Base-by-base conservation (phyloP, 2,113 vertebrate genomes). In the Mungos mungo region DNA sequence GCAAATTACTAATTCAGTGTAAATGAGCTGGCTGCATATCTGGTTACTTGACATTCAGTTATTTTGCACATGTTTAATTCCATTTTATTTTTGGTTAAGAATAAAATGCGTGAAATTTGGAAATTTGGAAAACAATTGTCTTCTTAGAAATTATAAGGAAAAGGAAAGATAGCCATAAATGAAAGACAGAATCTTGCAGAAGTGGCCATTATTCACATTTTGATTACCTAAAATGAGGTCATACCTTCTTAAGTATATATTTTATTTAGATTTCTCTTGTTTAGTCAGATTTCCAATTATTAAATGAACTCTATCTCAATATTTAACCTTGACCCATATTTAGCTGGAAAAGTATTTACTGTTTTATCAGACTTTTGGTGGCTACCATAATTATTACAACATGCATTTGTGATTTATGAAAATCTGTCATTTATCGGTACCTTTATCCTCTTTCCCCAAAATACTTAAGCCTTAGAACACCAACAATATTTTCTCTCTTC, bases 1-100 rank as follows among this genome's bases (percentile, higher is more conserved):
- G 77, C 38, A 96, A 97, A 98, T 97, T 96, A 96, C 71, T 79
- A n/a, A 97, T 95, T 97, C 45, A 35, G 94, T 92, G 95, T 95
- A 97, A 93, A 89, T 38, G 87, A 86, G 92, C 52, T 96, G 93
- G 54, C 52, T 95, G 5, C 25, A 38, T 82, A 94, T 65, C 77
- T 63, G 65, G 91, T 95, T 97, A 54, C 79, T 80, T 50, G 91
- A n/a, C 94, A 83, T 88, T 76, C 69, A 9, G 63, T 93, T 91
- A 86, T 82, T 93, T 88, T 91, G n/a, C 23, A 29, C 12, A 0
- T 15, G 21, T 90, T 85, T 77, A 97, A 80, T 91, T 68, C 9
- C 25, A 88, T 57, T 98, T 98, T 66, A 31, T 72, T 91, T 95
- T 83, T 96, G 47, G 81, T 47, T 88, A 84, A 96, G 96, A 96